phyloP scores from a whole-genome alignment of 2,888 invertebrate species.

The Andrena hattorfiana region DNA sequence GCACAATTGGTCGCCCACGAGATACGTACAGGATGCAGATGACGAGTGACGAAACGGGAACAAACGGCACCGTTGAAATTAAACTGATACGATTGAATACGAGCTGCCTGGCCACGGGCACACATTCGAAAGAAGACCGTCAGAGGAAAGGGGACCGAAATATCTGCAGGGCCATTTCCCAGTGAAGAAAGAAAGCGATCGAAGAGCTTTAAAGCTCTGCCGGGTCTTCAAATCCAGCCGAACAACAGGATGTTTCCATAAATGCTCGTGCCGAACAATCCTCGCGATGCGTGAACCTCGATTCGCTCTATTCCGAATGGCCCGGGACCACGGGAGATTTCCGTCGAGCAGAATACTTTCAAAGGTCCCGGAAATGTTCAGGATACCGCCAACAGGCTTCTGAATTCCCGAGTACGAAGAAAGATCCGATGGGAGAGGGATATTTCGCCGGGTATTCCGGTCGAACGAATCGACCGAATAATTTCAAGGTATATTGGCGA shows the following conservation, averaged over 20 bases:
- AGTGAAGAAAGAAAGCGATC: background rate
- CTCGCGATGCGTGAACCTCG: constrained; percentile 25
- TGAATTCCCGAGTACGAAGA: constrained; percentile 29
- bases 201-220: background rate
- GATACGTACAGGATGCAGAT: constrained; percentile 18
- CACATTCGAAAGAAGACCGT: background rate
- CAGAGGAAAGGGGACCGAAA: background rate
- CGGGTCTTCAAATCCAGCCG: background rate
- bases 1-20: constrained; percentile 33
- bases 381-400: constrained; percentile 8
- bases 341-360: constrained; percentile 22
- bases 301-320: constrained; percentile 22
- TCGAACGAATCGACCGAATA: constrained; percentile 32
- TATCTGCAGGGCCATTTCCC: background rate
- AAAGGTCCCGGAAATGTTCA: constrained; percentile 18
- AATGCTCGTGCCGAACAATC: constrained; percentile 2
- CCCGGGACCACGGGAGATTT: background rate
- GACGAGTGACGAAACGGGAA: constrained; percentile 19
- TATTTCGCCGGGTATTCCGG: constrained; percentile 32
- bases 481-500: constrained; percentile 43
- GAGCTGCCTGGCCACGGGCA: background rate
- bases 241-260: constrained; percentile 10
- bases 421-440: constrained; percentile 9
- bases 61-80: background rate
- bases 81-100: background rate